Evolutionary conservation across 2,888 invertebrate species (phyloP), one percentile per base, ranked within the genome.

Genomic region (Agrilus mali): DNA sequence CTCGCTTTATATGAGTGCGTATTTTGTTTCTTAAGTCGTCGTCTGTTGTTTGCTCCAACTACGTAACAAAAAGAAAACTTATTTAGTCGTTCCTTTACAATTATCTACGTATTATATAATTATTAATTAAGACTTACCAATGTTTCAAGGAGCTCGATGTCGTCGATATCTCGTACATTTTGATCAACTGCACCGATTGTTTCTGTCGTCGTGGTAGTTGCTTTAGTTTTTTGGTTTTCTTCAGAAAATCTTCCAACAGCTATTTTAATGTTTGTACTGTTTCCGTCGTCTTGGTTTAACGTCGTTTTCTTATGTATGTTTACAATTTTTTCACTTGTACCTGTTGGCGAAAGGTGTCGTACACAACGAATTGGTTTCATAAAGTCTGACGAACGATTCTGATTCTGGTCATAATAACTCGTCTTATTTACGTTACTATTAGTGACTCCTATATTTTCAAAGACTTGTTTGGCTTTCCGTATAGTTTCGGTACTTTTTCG

Each of bases 11-110:
- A 64, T 86, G 86, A 3, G 82, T 74, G 48, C 87, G 73, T 43
- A 88, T 82, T 51, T 82, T 75, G 48, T 85, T 75, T 53, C 87
- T 70, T 56, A 85, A 74, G 59, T 87, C 86, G 61, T 87, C 87
- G 48, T 80, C 80, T 42, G 76, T 76, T 45, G 84, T 81, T 57
- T 78, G 80, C 67, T 85, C 82, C 63, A 86, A 68, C 78, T 82
- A n/a, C n/a, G n/a, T n/a, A 69, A 56, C 73, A 73, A 37, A 38
- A 38, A 7, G 35, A 10, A 16, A 35, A 35, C 2, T 13, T 2
- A n/a, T n/a, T n/a, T n/a, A n/a, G n/a, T n/a, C n/a, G n/a, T n/a
- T n/a, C n/a, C n/a, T n/a, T n/a, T n/a, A n/a, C n/a, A n/a, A n/a
- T n/a, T n/a, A n/a, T n/a, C 34, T 42, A 31, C 20, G 14, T 43